Base-by-base conservation (phyloP, 2,888 invertebrate species). In the Himalopsyche tibetana region DNA sequence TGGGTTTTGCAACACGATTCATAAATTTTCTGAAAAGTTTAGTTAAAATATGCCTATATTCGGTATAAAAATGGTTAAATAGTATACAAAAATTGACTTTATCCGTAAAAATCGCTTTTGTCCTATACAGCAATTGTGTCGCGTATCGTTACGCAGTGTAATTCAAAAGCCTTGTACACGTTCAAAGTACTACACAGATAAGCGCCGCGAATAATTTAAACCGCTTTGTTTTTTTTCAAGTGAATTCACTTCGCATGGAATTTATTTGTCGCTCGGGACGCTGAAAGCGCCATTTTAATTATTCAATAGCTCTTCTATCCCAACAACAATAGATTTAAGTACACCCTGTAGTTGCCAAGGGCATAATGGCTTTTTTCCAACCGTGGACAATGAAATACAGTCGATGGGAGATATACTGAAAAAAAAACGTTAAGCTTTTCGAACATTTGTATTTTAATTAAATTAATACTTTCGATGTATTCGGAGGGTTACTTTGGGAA, bases 231-330 rank as follows among this genome's bases (percentile, higher is more conserved):
- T 63, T 63, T 63, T 63, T 63, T 63, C 63, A 63, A 63, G 63
- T 28, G 63, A 63, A 63, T 63, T 63, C 63, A 28, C 63, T 63
- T 63, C 28, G 63, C 63, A 19, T 11, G 63, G 63, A 63, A 63
- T 63, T 63, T 63, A 63, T 63, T 63, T 63, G 63, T 63, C 63
- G 63, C 63, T 6, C 63, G 63, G 63, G 63, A 63, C 63, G 63
- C 63, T 63, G 63, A 63, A 63, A 63, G 63, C 63, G 63, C 28
- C 28, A 19, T 63, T 63, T 63, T 63, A 63, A 63, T 63, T 63
- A 63, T 63, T 63, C 63, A 63, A 63, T 63, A 63, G 63, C 63
- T 63, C 63, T 63, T 63, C 63, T 63, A 63, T 63, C 28, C 63
- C 11, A 19, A 28, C 63, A 63, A 63, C 63, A 63, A 63, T 63